Conservation (phyloP, 1,140 invertebrate species). For the Chironomus tepperi region DNA sequence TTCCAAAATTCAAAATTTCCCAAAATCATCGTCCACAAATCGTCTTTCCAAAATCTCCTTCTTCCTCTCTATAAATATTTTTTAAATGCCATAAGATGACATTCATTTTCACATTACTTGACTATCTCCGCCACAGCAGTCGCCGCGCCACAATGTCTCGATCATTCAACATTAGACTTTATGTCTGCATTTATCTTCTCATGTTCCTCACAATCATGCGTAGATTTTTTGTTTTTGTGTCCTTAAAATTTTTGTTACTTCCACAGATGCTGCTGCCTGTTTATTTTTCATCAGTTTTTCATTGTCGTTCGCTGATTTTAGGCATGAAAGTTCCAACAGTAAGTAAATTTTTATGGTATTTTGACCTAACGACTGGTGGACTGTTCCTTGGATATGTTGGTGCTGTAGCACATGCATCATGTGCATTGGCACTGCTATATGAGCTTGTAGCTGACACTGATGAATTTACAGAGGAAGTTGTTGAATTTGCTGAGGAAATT, state of each 20-base stretch:
- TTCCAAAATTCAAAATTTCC: no score
- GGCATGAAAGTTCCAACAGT: neutral
- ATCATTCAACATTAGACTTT: neutral
- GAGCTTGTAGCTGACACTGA: neutral
- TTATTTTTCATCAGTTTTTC: neutral
- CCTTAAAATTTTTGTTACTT: neutral
- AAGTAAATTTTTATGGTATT: neutral
- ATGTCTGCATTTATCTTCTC: neutral
- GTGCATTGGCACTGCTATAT: neutral
- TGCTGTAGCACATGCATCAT: neutral
- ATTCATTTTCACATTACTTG: neutral
- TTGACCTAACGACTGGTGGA: neutral
- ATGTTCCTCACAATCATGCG: neutral
- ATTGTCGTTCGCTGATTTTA: neutral
- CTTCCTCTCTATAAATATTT: neutral
- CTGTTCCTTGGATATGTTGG: neutral
- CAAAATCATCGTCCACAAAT: no score
- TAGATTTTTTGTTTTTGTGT: neutral
- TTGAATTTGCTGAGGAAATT: neutral
- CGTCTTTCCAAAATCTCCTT: neutral
- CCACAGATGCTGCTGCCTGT: neutral
- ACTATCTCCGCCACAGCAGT: neutral
- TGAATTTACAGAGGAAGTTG: neutral
- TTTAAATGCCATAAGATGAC: neutral
- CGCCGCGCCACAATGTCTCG: neutral